Evolutionary conservation across 1,140 invertebrate genomes (phyloP).

Genomic region (Papilio machaon): DNA sequence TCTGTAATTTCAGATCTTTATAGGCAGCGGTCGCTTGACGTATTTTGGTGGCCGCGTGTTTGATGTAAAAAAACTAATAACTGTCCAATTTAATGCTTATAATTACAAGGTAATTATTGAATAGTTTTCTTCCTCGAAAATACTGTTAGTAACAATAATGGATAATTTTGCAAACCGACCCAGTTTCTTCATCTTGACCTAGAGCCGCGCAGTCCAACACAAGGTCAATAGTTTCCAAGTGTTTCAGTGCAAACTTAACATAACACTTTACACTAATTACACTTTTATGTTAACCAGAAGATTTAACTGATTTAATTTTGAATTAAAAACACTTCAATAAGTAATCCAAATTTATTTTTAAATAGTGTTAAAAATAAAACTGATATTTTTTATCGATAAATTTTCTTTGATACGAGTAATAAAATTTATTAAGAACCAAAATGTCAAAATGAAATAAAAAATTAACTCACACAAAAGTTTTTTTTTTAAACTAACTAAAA

Average conservation of each 20-base stretch:
- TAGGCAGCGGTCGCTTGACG: too few relatives aligned
- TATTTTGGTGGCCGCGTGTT: too few relatives aligned
- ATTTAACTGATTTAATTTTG: neutral
- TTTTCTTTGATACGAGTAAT: neutral
- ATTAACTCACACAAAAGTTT: too few relatives aligned
- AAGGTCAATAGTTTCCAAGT: constrained; percentile 4
- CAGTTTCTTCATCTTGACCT: constrained; percentile 14
- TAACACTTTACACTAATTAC: neutral
- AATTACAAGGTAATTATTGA: too few relatives aligned
- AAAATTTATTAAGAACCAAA: too few relatives aligned
- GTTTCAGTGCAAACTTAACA: neutral
- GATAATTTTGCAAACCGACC: neutral
- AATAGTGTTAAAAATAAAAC: neutral
- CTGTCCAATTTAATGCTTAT: too few relatives aligned
- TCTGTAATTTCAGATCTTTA: too few relatives aligned
- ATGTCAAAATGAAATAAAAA: too few relatives aligned
- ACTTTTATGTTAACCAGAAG: neutral
- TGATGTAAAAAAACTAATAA: too few relatives aligned
- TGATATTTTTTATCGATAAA: neutral
- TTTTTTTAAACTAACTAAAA: too few relatives aligned
- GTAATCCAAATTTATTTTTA: neutral
- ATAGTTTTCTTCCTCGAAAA: neutral
- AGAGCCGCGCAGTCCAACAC: neutral
- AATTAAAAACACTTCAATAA: neutral
- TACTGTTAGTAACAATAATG: neutral